phyloP scores from a whole-genome alignment of 2,797 vertebrate genomes.

The Peromyscus aztecus region DNA sequence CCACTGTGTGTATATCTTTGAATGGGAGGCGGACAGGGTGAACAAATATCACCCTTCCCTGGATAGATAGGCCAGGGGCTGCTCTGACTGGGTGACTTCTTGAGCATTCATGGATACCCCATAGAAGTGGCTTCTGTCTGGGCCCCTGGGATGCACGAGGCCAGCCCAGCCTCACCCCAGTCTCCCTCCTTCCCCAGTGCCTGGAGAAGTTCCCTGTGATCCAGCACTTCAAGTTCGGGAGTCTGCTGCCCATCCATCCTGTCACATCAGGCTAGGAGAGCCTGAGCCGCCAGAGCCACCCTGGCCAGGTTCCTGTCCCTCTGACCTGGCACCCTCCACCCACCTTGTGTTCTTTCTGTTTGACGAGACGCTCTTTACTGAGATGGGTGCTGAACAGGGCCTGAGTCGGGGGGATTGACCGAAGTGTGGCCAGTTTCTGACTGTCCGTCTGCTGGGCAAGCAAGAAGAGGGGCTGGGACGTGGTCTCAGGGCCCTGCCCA shows the following conservation, averaged over 20 bases:
- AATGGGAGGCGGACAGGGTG: background rate
- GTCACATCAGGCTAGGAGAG: slow-evolving; percentile 91
- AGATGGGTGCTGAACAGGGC: slow-evolving; percentile 40
- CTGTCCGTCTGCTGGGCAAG: background rate
- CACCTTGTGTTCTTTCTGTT: slow-evolving; percentile 76
- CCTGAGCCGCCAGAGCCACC: slow-evolving; percentile 70
- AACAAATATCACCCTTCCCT: background rate
- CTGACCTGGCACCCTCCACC: slow-evolving; percentile 56
- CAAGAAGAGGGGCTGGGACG: background rate
- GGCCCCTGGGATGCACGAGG: background rate
- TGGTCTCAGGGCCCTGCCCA: background rate
- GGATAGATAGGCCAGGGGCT: background rate
- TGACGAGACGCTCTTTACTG: slow-evolving; percentile 72
- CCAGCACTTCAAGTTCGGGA: slow-evolving; percentile 99
- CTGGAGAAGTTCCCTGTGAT: slow-evolving; percentile 99
- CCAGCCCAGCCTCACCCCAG: background rate
- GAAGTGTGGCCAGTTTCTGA: slow-evolving; percentile 45
- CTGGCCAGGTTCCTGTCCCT: slow-evolving; percentile 73
- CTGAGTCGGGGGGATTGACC: slow-evolving; percentile 68
- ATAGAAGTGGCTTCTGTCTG: background rate
- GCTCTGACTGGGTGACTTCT: background rate
- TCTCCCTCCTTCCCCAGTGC: slow-evolving; percentile 89
- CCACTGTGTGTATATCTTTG: background rate
- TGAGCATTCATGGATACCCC: background rate
- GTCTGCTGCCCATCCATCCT: slow-evolving; percentile 96